Evolutionary conservation across 2,113 vertebrate genomes (phyloP), one percentile per base, ranked within the genome.

Genomic region (Perognathus longimembris): DNA sequence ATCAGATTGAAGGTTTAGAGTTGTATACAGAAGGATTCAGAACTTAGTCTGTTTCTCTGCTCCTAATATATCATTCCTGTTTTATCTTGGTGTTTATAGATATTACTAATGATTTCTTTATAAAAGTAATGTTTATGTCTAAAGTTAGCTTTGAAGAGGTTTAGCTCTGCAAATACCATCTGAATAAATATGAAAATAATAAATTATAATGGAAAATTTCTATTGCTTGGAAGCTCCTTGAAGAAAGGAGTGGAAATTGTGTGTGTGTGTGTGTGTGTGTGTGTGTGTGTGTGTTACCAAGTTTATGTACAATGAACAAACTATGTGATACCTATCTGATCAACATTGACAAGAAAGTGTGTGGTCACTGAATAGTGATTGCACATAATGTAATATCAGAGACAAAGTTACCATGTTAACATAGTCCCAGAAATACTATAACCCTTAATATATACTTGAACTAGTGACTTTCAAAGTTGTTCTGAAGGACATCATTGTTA

Each of bases 391-490:
- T 40, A 32, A n/a, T 87, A 89, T 85, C 64, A 93, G 79, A 75
- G 74, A 82, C 59, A 70, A 83, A 84, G 67, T 26, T 24, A 61
- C 57, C 34, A 85, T 15, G 34, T 84, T 45, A 64, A 40, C 12
- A 3, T 70, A 28, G 26, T 73, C 26, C 83, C 61, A 76, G 45
- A 91, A 81, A 36, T 24, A 22, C 42, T 24, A 30, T 61, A 74
- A 64, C 50, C 9, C 20, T 17, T 77, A 85, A 17, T 78, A 87
- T 57, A 90, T 50, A 91, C 80, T 82, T 94, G 88, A 94, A 40
- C 40, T 77, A 45, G 50, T 91, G 45, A 38, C 94, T 91, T 92
- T 74, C 87, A 92, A 6, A 57, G 70, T 36, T 26, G 20, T 93
- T 94, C 59, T 32, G 73, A 83, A 81, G 84, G 54, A 90, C 4